phyloP scores from a whole-genome alignment of 2,797 vertebrate genomes.

The Malurus splendens region DNA sequence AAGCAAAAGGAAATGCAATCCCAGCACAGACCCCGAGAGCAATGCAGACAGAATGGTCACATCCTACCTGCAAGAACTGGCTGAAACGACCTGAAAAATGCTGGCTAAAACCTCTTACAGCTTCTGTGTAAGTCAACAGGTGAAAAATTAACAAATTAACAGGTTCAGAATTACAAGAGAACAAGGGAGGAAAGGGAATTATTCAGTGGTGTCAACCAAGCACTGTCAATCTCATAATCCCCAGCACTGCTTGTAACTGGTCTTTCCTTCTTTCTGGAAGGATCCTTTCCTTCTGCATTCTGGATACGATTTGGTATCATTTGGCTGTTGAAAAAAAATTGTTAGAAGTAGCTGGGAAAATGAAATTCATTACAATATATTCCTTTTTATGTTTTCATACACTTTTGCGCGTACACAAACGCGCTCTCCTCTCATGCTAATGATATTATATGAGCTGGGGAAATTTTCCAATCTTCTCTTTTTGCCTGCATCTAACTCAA shows the following conservation, averaged over 20 bases:
- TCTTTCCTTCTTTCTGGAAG: not conserved
- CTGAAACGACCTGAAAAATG: not conserved
- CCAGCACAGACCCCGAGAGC: not conserved
- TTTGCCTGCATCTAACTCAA: not conserved
- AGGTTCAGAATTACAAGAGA: not conserved
- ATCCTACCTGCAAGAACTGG: not conserved
- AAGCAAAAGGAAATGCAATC: not conserved
- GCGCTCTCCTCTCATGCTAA: not conserved
- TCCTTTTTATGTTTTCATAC: not conserved
- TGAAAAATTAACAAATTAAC: not conserved
- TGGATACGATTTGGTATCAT: not conserved
- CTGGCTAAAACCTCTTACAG: not conserved
- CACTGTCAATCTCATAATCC: not conserved
- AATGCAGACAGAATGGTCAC: not conserved
- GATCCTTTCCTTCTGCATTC: not conserved
- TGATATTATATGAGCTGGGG: not conserved
- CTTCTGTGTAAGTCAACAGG: not conserved
- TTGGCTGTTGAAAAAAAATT: not conserved
- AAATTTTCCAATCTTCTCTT: not conserved
- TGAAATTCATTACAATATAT: not conserved
- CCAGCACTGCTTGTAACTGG: not conserved
- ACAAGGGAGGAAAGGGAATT: not conserved
- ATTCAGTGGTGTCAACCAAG: not conserved
- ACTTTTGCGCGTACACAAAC: fast-evolving
- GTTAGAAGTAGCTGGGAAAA: not conserved